Evolutionary conservation across 2,113 vertebrate genomes (phyloP).

Genomic region (Brachyhypopomus gauderio): DNA sequence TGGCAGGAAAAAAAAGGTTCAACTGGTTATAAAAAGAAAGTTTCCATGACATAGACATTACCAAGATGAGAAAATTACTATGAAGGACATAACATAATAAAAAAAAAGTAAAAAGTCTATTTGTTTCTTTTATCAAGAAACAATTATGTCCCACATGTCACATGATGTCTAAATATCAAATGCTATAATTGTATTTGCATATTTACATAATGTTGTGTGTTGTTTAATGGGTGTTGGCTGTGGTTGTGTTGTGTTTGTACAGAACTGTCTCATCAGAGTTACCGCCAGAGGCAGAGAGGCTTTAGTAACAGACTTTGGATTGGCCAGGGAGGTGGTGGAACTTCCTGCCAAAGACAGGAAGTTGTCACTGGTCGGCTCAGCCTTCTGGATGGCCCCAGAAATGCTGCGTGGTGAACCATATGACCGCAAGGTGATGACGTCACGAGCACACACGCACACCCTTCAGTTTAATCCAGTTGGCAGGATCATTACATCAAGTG

Average conservation of each 20-base stretch:
- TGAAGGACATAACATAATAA: too few species aligned
- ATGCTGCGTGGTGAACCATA: conserved; percentile 87
- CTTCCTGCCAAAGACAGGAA: conserved; percentile 80
- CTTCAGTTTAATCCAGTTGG: not conserved
- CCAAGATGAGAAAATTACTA: too few species aligned
- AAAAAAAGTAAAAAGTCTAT: too few species aligned
- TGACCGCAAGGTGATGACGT: conserved; percentile 78
- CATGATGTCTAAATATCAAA: not conserved
- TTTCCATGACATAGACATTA: not conserved
- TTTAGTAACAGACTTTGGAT: conserved; percentile 83
- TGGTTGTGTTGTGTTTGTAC: conserved; percentile 30
- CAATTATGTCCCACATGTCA: not conserved
- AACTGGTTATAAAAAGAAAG: not conserved
- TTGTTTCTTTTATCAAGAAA: not conserved
- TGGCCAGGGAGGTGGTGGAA: conserved; percentile 85
- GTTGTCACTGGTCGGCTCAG: conserved; percentile 84
- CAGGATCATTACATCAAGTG: not conserved
- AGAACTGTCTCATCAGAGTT: conserved; percentile 87
- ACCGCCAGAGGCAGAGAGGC: conserved; percentile 77
- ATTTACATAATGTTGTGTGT: too few species aligned
- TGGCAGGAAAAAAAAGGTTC: conserved; percentile 32
- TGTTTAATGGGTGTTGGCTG: not conserved
- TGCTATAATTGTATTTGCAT: not conserved
- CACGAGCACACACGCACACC: not conserved
- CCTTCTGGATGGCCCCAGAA: conserved; percentile 91